Base-by-base conservation (phyloP, 1,140 invertebrate species). In the Lineus longissimus region DNA sequence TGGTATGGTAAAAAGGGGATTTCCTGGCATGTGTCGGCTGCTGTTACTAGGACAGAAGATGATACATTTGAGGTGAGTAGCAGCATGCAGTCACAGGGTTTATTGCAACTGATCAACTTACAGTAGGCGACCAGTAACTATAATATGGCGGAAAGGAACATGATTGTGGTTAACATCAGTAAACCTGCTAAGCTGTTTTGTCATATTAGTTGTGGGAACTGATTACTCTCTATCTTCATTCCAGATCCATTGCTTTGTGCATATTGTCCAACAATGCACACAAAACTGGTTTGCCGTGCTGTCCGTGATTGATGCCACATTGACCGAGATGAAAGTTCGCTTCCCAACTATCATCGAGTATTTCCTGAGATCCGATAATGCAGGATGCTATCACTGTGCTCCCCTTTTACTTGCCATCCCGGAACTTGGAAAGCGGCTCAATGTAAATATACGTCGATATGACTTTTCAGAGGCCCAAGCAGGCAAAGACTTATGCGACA, bases 1-100 rank as follows among this genome's bases (percentile, higher is more conserved):
- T 54, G 47, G 47, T 54, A 7, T 54, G 47, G 47, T 6, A 54
- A 54, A n/a, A 54, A 54, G 47, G 47, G 47, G 6, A 54, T 54
- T 27, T 22, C 19, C 4, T 54, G 47, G 47, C 47, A 54, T n/a
- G n/a, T 54, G 6, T 7, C 47, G n/a, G 47, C 47, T 54, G n/a
- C n/a, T n/a, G n/a, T 27, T 22, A 7, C 47, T 9, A 54, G n/a
- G 25, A n/a, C 6, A 22, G 25, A 54, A 7, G 47, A 54, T 4
- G 19, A 54, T 54, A n/a, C 4, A 7, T 54, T 54, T n/a, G 47
- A 54, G 47, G 47, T 54, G n/a, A 6, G 25, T 54, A 54, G 6
- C 15, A 7, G 33, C 15, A 15, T 7, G 15, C 15, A 4, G n/a
- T n/a, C n/a, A n/a, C n/a, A n/a, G n/a, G n/a, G n/a, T 36, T 36